phyloP scores from a whole-genome alignment of 2,888 invertebrate species.

The Chironomus tentans region DNA sequence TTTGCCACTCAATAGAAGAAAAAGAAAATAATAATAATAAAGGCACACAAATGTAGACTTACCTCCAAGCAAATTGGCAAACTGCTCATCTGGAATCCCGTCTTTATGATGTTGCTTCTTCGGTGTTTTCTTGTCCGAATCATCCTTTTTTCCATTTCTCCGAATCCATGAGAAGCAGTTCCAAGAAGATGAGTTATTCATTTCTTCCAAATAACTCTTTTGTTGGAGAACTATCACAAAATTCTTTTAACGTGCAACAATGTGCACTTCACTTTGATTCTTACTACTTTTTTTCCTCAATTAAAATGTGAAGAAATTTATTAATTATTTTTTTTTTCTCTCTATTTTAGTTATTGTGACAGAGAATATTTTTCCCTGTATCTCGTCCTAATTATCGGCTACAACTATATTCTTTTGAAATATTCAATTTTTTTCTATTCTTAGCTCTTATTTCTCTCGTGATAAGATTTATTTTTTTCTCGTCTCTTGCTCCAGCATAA shows the following conservation, averaged over 20 bases:
- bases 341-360: too few species aligned
- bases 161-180: conserved; percentile 24
- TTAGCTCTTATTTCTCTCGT: too few species aligned
- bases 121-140: not conserved
- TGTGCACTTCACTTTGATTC: not conserved
- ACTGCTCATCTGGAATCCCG: conserved; percentile 20
- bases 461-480: too few species aligned
- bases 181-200: conserved; percentile 27
- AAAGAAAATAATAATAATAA: not conserved
- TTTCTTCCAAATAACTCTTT: not conserved
- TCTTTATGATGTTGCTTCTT: not conserved
- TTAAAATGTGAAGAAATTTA: not conserved
- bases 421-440: too few species aligned
- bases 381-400: too few species aligned
- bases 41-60: not conserved
- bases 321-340: too few species aligned
- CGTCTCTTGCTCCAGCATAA: too few species aligned
- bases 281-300: not conserved
- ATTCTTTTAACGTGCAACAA: conserved; percentile 7
- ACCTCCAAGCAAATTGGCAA: conserved; percentile 26
- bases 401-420: too few species aligned
- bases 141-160: not conserved
- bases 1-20: not conserved
- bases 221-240: conserved; percentile 1
- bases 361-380: too few species aligned